Evolutionary conservation across 2,113 vertebrate genomes (phyloP), one percentile per base, ranked within the genome.

Genomic region (Leptodactylus fuscus): DNA sequence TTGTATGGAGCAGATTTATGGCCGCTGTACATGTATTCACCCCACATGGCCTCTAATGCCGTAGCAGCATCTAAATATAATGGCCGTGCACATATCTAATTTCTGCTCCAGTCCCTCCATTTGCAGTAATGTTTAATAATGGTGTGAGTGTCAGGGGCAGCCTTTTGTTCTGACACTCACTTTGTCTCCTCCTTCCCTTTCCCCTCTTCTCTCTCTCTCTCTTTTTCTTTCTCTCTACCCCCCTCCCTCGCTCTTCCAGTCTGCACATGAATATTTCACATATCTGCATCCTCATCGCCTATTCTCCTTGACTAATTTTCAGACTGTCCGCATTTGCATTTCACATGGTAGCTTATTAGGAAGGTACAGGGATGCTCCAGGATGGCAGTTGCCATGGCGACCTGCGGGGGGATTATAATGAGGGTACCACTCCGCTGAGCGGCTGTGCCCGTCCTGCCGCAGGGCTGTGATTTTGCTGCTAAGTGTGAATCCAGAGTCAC

Each of bases 141-240:
- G 89, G 92, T 89, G 86, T 82, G 90, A 88, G 94, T 98, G 98
- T 98, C 98, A 98, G 96, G 94, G 95, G 94, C 95, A 93, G 93
- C 92, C 95, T 97, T 99, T 98, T 99, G 97, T 98, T 97, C 97
- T 99, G 97, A 98, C 98, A 97, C 95, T 99, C 98, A 97, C 93
- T 92, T 93, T 95, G 96, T 94, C 95, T 95, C 91, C 94, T 92
- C 92, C 92, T 71, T 49, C n/a, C 62, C 34, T 36, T 24, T 44
- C 44, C 29, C 74, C 44, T 67, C 55, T 51, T 16, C 32, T 77
- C 74, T 51, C 46, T 76, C 46, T 1, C 7, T 27, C 84, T 65
- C 89, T 83, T 11, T 41, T 3, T 36, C 32, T 41, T 16, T 51
- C 36, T 74, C 18, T 24, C 67, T 16, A 10, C 27, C 90, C 89